Percentiles rank a stretch among this genome's conserved stretches.
phyloP scores from a whole-genome alignment of 2,113 vertebrate genomes.

The Origma solitaria region DNA sequence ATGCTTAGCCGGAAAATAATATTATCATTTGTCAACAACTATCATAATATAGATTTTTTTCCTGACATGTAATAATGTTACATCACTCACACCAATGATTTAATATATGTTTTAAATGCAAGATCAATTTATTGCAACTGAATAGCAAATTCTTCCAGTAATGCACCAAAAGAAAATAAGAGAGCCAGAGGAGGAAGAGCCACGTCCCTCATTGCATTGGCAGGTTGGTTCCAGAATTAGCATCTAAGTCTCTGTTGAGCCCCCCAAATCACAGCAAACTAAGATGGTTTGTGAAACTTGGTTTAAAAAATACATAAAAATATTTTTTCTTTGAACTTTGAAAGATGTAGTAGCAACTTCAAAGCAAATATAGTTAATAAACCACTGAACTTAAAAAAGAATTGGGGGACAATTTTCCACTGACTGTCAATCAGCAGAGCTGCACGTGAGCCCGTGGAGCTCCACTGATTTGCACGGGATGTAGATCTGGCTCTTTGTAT shows the following conservation, averaged over 20 bases:
- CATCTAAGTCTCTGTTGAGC: background rate
- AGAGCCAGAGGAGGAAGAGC: background rate
- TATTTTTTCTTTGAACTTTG: background rate
- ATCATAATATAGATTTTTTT: conserved; percentile 63
- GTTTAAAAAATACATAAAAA: background rate
- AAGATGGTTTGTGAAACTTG: background rate
- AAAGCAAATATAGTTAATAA: background rate
- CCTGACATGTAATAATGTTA: conserved; percentile 49
- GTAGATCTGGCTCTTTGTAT: background rate
- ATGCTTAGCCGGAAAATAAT: conserved; percentile 60
- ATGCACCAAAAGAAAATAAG: background rate
- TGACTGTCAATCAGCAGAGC: background rate
- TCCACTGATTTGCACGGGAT: background rate
- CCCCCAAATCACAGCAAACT: background rate
- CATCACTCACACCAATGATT: conserved; percentile 38
- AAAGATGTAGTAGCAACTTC: background rate
- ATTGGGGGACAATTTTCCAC: background rate
- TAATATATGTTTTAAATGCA: conserved; percentile 39
- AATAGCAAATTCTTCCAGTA: conserved; percentile 3
- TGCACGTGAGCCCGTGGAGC: accelerated
- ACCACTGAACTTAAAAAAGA: background rate
- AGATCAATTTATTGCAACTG: conserved; percentile 15
- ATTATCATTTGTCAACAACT: conserved; percentile 70
- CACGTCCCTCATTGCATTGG: background rate
- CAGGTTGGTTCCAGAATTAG: background rate